Evolutionary conservation across 1,140 invertebrate genomes (phyloP).

Genomic region (Aleiodes sp.): DNA sequence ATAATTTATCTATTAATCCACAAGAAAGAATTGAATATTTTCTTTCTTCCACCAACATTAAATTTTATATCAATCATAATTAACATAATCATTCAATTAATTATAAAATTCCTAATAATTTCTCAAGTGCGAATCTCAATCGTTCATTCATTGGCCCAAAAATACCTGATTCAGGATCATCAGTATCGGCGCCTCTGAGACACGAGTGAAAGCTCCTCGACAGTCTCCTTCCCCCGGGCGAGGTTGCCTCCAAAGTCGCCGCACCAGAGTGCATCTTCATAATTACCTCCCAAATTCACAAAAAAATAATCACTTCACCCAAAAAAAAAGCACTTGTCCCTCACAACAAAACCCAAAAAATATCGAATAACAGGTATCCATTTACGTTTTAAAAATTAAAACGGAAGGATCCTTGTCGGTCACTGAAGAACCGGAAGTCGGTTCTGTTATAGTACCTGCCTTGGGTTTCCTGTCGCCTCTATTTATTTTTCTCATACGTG

Average conservation of each 20-base stretch:
- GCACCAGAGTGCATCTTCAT: slow-evolving; percentile 39
- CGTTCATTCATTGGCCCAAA: background rate
- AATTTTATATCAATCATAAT: no score
- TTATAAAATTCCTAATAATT: no score
- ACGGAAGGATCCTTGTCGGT: background rate
- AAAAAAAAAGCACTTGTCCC: background rate
- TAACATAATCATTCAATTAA: no score
- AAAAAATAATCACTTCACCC: background rate
- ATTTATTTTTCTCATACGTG: background rate
- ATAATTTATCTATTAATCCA: no score
- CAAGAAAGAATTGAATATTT: no score
- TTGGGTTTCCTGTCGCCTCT: background rate
- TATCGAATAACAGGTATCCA: slow-evolving; percentile 4
- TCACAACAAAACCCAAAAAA: background rate
- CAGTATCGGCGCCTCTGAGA: slow-evolving; percentile 70
- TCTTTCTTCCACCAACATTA: no score
- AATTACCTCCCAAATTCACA: background rate
- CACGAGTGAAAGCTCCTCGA: slow-evolving; percentile 75
- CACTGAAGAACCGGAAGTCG: slow-evolving; percentile 1
- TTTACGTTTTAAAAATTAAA: background rate
- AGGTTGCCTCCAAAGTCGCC: slow-evolving; percentile 66
- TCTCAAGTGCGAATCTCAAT: no score
- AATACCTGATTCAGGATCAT: slow-evolving; percentile 68
- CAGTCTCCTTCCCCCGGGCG: slow-evolving; percentile 71
- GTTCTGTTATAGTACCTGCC: background rate